Evolutionary conservation across 2,888 invertebrate genomes (phyloP).

Genomic region (Pseudococcus longispinus): DNA sequence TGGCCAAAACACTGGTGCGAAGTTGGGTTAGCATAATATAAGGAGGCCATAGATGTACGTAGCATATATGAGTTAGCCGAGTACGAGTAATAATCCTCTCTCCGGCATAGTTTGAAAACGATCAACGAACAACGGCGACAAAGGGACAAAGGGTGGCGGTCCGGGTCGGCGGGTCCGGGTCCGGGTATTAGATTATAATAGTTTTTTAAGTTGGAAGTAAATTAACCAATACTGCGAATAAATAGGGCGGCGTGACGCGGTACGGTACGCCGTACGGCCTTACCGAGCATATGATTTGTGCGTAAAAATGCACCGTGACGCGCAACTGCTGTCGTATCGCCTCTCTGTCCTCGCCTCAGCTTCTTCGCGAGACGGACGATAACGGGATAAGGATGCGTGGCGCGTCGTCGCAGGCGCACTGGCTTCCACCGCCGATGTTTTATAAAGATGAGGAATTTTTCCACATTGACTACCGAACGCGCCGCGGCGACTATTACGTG

Average conservation of each 20-base stretch:
- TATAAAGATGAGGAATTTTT: slow-evolving; percentile 22
- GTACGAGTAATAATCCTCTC: neutral
- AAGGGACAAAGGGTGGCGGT: neutral
- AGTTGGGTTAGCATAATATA: neutral
- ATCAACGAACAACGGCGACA: neutral
- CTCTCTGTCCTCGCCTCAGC: neutral
- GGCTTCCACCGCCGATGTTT: neutral
- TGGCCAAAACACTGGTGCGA: neutral
- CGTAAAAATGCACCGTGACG: slow-evolving; percentile 35
- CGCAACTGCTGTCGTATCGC: slow-evolving; percentile 1
- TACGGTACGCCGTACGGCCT: neutral
- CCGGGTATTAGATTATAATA: neutral
- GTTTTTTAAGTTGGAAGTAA: slow-evolving; percentile 11
- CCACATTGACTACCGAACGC: neutral
- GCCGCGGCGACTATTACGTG: slow-evolving; percentile 25
- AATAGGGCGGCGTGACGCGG: neutral
- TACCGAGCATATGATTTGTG: neutral
- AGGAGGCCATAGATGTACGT: no score
- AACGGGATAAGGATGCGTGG: slow-evolving; percentile 38
- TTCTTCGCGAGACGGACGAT: neutral
- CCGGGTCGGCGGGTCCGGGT: neutral
- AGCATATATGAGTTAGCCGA: no score
- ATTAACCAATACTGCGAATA: neutral
- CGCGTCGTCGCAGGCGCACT: slow-evolving; percentile 35
- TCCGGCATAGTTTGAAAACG: neutral